Percentiles rank a stretch among this genome's conserved stretches.
These are phyloP conservation scores for Temnothorax curvispinosus DNA, from an alignment of 1,140 invertebrate species.

Conservation along the genomic window DNA sequence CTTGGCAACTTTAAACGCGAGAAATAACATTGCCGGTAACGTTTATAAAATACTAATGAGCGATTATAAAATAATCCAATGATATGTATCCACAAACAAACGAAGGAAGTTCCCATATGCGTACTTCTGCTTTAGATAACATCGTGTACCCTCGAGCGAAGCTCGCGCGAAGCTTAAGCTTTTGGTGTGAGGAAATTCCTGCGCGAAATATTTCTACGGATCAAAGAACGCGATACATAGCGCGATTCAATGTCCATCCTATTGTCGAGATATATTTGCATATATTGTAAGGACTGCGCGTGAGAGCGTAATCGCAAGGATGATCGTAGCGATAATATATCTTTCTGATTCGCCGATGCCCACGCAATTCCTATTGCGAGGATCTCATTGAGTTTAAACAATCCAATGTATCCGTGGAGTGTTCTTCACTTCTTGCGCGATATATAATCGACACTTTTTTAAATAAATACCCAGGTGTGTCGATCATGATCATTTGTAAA, in stretches of 20 bases:
- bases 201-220: background rate
- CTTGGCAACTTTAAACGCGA: background rate
- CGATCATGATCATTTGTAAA: background rate
- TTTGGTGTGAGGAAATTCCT: slow-evolving; percentile 10
- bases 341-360: background rate
- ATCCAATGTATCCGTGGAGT: background rate
- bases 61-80: slow-evolving; percentile 29
- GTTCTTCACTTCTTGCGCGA: background rate
- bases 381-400: background rate
- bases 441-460: background rate
- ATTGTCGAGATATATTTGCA: slow-evolving; percentile 16
- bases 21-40: background rate
- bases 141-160: background rate
- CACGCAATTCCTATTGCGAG: background rate
- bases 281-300: background rate
- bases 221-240: background rate
- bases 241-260: background rate
- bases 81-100: slow-evolving; percentile 17
- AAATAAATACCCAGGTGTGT: background rate
- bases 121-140: slow-evolving; percentile 5
- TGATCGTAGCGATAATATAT: background rate
- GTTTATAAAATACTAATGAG: slow-evolving; percentile 27
- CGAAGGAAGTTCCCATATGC: slow-evolving; percentile 31
- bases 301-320: background rate
- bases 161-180: background rate